Base-by-base conservation (phyloP, 2,888 invertebrate species). In the Dicyrtomina minuta region DNA sequence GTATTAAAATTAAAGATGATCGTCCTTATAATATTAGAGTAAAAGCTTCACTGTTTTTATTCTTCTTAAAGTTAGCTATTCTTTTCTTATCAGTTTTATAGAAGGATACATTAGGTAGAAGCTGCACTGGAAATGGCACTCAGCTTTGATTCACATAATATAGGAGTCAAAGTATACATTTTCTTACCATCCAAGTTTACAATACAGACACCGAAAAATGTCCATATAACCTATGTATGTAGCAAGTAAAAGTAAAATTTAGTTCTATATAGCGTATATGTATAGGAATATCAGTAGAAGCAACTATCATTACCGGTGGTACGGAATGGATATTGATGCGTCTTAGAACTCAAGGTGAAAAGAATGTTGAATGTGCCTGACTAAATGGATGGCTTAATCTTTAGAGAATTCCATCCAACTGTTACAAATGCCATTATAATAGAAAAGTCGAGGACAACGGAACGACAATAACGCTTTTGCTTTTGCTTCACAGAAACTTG, bases 301-400 rank as follows among this genome's bases (percentile, higher is more conserved):
- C n/a, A n/a, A n/a, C 46, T 46, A 26, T 33, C 5, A 17, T 10
- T 27, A 56, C 33, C 33, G 33, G 20, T 33, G 56, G 33, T 56
- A 27, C 4, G n/a, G 33, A 24, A 56, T 15, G 66, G 56, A 56
- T 51, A 68, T 61, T 68, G 53, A 61, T 61, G 43, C 49, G 44
- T 10, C 26, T 22, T 20, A 64, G 43, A 60, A 66, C 26, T 17
- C 20, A 24, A 39, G 56, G 41, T 70, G 61, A 33, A 53, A 27
- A 66, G 66, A 60, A 60, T 53, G 66, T 44, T 58, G 58, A 65
- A 58, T 66, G 44, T 41, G 61, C 44, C 49, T 22, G 55, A 20
- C 41, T 65, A 53, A 62, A 66, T 46, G 61, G 66, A 62, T 66
- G 67, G 61, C 61, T 66, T 59, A 62, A 62, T 62, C 62, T 62